Base-by-base conservation (phyloP, 2,113 vertebrate genomes). In the Calidris pygmaea region DNA sequence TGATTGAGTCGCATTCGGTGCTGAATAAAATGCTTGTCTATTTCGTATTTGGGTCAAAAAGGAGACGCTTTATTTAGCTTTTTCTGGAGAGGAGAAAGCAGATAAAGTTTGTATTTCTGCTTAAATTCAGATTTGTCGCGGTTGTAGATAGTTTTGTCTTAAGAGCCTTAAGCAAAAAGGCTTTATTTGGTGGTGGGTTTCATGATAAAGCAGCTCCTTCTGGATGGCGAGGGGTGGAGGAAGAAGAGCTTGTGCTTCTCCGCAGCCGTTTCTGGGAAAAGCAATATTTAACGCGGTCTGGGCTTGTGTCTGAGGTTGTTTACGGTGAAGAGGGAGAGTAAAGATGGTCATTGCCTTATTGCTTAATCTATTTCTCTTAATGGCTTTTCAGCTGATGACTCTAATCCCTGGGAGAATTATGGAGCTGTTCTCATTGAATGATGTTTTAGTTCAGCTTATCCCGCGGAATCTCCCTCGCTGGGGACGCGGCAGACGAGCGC, bases 361-460 rank as follows among this genome's bases (percentile, higher is more conserved):
- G 96, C 94, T 95, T 97, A 95, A 97, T 97, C 96, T 93, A 8
- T 59, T 95, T 87, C 91, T 93, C 94, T 65, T 88, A 90, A 95
- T 95, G 95, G 97, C 74, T 96, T 97, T 96, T 41, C 87, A 71
- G 85, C 12, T 86, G 93, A 94, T 94, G 89, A 72, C 93, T 95
- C 89, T 96, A 97, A 97, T 97, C 96, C 95, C 58, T 3, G 50
- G 5, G 96, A 39, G 96, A 97, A 97, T 97, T 94, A 95, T 14
- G 73, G 91, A 66, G 95, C 95, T 80, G 80, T 82, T 96, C 17
- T 85, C 91, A 77, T 37, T 78, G 92, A 95, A 45, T 58, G 92
- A 74, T 95, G 92, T 60, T 92, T 83, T 48, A 43, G 89, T 67
- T 68, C 20, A n/a, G 96, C 91, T 96, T 95, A 96, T 85, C 53